Evolutionary conservation across 2,113 vertebrate genomes (phyloP), one percentile per base, ranked within the genome.

Genomic region (Neolamprologus devosi): DNA sequence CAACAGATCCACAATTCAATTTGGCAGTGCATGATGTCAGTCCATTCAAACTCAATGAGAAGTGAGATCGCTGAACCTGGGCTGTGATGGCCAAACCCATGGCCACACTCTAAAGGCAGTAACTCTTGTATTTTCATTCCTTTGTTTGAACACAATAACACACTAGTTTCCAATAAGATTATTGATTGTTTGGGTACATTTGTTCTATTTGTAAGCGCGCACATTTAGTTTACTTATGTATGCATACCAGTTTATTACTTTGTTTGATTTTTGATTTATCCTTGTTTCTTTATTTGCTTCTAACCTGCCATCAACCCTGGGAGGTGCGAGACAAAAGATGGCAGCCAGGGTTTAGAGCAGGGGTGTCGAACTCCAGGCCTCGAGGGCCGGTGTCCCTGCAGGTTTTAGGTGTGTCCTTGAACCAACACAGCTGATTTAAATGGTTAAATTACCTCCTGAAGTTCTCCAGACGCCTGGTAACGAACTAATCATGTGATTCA

Each of bases 1-100:
- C 70, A 75, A 75, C 23, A 47, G 42, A 75, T 45, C 23, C 42
- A 19, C 70, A 75, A 49, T 75, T 30, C 16, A 75, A 26, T 75
- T 49, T 75, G 42, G 70, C 23, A 75, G 9, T 19, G 23, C 23
- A 75, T 47, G 70, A 75, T 28, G 70, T 75, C 70, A 75, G 23
- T 47, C 42, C 70, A 49, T 75, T 49, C 42, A 49, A 30, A 75
- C 42, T 30, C 23, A 75, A 49, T 75, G 42, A 49, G 23, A 75
- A 73, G 68, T 28, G 42, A 47, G 23, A 47, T 47, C 19, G 40
- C 40, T 75, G 68, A 75, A 47, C 14, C 40, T 0, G 0, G 57
- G 16, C 28, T 60, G 57, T 2, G 57, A 60, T 60, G 57, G 28
- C 57, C 57, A 60, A 60, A 60, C 57, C 28, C 57, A 60, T 19